Base-by-base conservation (phyloP, 2,797 vertebrate species). In the Manis pentadactyla region DNA sequence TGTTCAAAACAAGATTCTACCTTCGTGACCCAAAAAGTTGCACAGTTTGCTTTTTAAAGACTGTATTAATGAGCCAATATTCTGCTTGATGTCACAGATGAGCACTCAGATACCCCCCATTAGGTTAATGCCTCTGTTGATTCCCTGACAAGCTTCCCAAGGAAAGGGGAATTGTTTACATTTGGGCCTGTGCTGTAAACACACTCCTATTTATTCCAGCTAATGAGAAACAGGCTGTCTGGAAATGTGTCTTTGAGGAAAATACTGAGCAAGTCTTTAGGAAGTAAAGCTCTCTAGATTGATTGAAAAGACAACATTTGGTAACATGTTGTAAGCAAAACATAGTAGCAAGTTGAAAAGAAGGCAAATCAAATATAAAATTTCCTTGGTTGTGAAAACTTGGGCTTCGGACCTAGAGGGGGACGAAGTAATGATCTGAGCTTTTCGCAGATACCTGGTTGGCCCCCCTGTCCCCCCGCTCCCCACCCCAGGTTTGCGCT, bases 181-280 rank as follows among this genome's bases (percentile, higher is more conserved):
- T 97, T 95, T 97, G 87, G 87, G 0, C 1, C 82, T 88, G 34
- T 15, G 89, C 94, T 97, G 69, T 97, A 97, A 97, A 97, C 96
- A 97, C 79, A 95, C 91, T 97, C 86, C 96, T 95, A 93, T 97
- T 97, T 97, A 96, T 92, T 84, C 73, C 88, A 68, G 78, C 93
- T 98, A 98, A 98, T 96, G 96, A 97, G 96, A 97, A 98, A 87
- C 97, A 98, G 97, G 57, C 93, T 55, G 68, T 85, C 95, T 96
- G 79, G 91, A 97, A 90, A 81, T 55, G 93, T 51, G 93, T 96
- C 95, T 95, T 94, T 2, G 57, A 96, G 84, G 95, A 92, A 95
- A 93, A 96, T 69, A 49, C 82, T 27, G 49, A 93, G 95, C 61
- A 92, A 75, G 96, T 85, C 94, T 94, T 97, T 55, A 92, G 95